Base-by-base conservation (phyloP, 1,140 invertebrate species). In the Drosophila bocki region DNA sequence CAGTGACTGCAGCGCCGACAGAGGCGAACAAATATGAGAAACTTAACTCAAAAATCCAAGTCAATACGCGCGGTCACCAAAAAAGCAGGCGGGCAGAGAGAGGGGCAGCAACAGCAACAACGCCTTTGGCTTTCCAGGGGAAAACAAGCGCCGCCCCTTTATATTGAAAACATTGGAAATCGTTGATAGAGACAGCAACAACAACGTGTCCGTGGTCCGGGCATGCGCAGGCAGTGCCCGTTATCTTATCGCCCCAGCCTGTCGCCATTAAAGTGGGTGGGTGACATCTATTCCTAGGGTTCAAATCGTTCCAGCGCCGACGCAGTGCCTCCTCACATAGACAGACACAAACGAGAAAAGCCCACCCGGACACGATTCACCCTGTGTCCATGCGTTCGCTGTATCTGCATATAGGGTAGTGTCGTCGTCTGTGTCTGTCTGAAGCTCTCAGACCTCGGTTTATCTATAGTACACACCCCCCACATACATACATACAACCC, bases 31-130 rank as follows among this genome's bases (percentile, higher is more conserved):
- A 88, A 88, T 88, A 88, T 88, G 85, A 88, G 84, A 90, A 90
- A 88, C 84, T 90, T 90, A 90, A 88, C 84, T 85, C 84, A 88
- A 88, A 90, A 90, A 82, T 90, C 81, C 85, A 90, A 90, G 85
- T 90, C 85, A 90, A 90, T 90, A 88, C 85, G 85, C 78, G 82
- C 85, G 85, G 85, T 91, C 85, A 82, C 83, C 75, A 63, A 85
- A 53, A 59, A 50, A 78, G 32, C 82, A 68, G 74, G 41, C 7
- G n/a, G 42, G 8, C 44, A 29, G 47, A 48, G 47, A 26, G 22
- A 26, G 22, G 41, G 47, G 47, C 47, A 50, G 26, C 41, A 51
- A 13, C 41, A 51, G 56, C 63, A 76, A 17, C 51, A 68, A 60
- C 41, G 64, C 13, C 50, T 70, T 54, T 76, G 57, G 44, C 29